phyloP scores from a whole-genome alignment of 1,140 invertebrate species.

The Drosophila ananassae region DNA sequence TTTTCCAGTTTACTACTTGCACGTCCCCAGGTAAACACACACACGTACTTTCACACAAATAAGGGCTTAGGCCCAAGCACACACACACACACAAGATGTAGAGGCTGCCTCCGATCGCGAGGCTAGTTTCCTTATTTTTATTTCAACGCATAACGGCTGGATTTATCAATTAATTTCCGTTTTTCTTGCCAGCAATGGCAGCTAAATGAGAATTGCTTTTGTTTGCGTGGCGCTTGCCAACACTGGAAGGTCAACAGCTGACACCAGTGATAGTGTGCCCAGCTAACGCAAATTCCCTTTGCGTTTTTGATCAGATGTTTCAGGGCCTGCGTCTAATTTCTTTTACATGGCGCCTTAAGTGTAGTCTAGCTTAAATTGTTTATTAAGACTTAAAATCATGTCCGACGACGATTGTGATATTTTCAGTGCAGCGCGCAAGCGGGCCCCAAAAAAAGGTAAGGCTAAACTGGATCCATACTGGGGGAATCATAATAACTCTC shows the following conservation, averaged over 20 bases:
- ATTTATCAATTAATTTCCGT: constrained; percentile 2
- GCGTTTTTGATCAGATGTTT: constrained; percentile 11
- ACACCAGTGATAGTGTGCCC: not conserved
- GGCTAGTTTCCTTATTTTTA: not conserved
- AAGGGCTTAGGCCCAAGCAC: not conserved
- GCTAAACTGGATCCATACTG: no score
- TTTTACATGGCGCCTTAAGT: not conserved
- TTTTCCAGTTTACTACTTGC: constrained; percentile 24
- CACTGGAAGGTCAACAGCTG: constrained; percentile 39
- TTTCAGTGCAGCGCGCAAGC: constrained; percentile 38
- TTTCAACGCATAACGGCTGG: constrained; percentile 13
- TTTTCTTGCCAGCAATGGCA: constrained; percentile 19
- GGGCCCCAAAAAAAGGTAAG: constrained; percentile 26
- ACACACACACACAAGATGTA: not conserved
- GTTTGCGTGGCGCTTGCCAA: constrained; percentile 30
- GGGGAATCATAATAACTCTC: not conserved
- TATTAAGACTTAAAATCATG: constrained; percentile 9
- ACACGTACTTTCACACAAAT: not conserved
- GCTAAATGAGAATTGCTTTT: constrained; percentile 46
- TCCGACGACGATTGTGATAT: constrained; percentile 67
- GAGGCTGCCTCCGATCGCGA: constrained; percentile 11
- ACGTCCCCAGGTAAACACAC: constrained; percentile 19
- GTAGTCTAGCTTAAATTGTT: constrained; percentile 4
- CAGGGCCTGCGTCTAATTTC: not conserved
- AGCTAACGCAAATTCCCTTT: not conserved